Evolutionary conservation across 2,888 invertebrate genomes (phyloP), one percentile per base, ranked within the genome.

Genomic region (Hololepta plana): DNA sequence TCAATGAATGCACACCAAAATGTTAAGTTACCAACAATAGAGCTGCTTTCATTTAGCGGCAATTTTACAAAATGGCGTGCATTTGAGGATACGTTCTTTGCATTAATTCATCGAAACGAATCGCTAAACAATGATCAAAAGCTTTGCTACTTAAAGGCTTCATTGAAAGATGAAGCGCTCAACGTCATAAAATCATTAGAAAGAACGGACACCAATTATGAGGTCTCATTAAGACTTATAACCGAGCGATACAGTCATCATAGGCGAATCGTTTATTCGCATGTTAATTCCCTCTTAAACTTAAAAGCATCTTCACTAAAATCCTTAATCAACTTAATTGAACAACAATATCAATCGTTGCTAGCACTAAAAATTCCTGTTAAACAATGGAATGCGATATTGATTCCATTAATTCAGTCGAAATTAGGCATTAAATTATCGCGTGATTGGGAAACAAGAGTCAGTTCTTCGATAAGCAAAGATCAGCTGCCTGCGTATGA

Each of bases 61-160:
- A n/a, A n/a, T n/a, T n/a, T n/a, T n/a, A n/a, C n/a, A n/a, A n/a
- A n/a, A n/a, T n/a, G n/a, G n/a, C n/a, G n/a, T n/a, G n/a, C n/a
- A n/a, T n/a, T n/a, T n/a, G n/a, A n/a, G n/a, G n/a, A n/a, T n/a
- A n/a, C n/a, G n/a, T n/a, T n/a, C n/a, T n/a, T n/a, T n/a, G n/a
- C n/a, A n/a, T n/a, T n/a, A n/a, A n/a, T n/a, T n/a, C n/a, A n/a
- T n/a, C n/a, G n/a, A n/a, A n/a, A n/a, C n/a, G n/a, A n/a, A n/a
- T n/a, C n/a, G n/a, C n/a, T n/a, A n/a, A n/a, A n/a, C n/a, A n/a
- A n/a, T n/a, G n/a, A n/a, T n/a, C 17, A 17, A 17, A 17, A 17
- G 17, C 17, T 17, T 8, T 17, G 17, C n/a, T 17, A 17, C 17
- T 17, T 17, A 17, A 17, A 17, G n/a, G 17, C 7, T 17, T 17